These are phyloP conservation scores for Eupristina koningsbergeri DNA, from an alignment of 1,140 invertebrate species.

Conservation along the genomic window DNA sequence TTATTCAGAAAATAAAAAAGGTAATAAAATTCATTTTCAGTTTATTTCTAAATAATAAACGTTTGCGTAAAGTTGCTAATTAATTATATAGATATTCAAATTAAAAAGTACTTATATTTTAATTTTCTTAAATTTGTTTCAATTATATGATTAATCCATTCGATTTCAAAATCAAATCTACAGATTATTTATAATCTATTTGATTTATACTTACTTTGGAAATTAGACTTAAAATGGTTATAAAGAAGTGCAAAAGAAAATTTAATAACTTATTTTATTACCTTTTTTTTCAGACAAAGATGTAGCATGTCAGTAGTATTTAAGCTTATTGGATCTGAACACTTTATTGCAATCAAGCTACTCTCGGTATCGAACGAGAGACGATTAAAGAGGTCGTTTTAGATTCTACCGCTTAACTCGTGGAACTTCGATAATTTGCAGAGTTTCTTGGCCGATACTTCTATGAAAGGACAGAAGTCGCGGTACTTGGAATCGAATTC, in stretches of 20 bases:
- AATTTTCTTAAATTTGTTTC: too few species aligned
- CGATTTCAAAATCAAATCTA: too few species aligned
- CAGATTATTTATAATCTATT: too few species aligned
- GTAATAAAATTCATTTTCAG: too few species aligned
- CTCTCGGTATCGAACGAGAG: constrained; percentile 34
- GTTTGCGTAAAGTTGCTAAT: too few species aligned
- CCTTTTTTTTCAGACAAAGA: neutral
- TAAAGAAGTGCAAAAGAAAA: neutral
- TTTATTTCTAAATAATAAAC: too few species aligned
- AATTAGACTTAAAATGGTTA: neutral
- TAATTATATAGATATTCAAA: too few species aligned
- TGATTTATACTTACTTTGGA: too few species aligned
- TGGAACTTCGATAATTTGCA: constrained; percentile 47
- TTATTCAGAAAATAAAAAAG: too few species aligned
- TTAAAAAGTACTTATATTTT: too few species aligned
- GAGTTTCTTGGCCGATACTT: constrained; percentile 48
- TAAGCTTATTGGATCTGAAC: constrained; percentile 35
- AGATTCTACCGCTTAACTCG: constrained; percentile 47
- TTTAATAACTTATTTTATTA: constrained; percentile 26
- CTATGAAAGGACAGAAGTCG: constrained; percentile 45
- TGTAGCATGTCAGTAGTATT: constrained; percentile 29
- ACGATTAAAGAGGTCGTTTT: constrained; percentile 49
- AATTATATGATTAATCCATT: too few species aligned
- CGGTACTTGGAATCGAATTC: constrained; percentile 34
- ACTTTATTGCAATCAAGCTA: constrained; percentile 48